These are phyloP conservation scores for Drosophila pseudotalamancana DNA, from an alignment of 2,888 invertebrate species.

Conservation along the genomic window DNA sequence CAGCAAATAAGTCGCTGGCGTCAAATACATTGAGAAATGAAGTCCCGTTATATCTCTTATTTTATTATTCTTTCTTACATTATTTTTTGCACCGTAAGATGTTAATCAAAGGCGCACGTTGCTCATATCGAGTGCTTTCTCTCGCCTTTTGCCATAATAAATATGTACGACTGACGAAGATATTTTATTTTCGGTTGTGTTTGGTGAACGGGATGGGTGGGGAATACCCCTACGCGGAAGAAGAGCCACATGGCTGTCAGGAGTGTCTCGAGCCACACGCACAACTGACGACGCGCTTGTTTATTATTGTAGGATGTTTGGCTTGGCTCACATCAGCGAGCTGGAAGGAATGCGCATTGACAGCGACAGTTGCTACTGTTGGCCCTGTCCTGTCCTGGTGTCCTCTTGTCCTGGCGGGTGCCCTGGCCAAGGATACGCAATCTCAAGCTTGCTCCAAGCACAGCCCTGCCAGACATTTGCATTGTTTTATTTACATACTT, in stretches of 20 bases:
- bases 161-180: constrained; percentile 44
- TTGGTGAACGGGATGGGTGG: background rate
- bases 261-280: constrained; percentile 34
- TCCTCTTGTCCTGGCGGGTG: too few relatives aligned
- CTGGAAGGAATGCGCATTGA: constrained; percentile 75
- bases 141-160: constrained; percentile 35
- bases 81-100: constrained; percentile 41
- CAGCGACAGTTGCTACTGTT: constrained; percentile 62
- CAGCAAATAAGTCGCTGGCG: constrained; percentile 43
- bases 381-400: too few relatives aligned
- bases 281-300: constrained; percentile 59
- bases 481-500: constrained; percentile 78
- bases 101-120: constrained; percentile 70
- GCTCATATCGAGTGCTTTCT: constrained; percentile 41
- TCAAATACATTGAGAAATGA: constrained; percentile 46
- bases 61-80: background rate
- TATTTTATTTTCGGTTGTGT: constrained; percentile 9
- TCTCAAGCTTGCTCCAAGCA: constrained; percentile 23
- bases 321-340: constrained; percentile 77
- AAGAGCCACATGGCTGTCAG: constrained; percentile 41
- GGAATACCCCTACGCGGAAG: background rate
- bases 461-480: constrained; percentile 60
- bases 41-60: background rate
- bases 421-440: constrained; percentile 15
- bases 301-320: constrained; percentile 76